Evolutionary conservation across 2,888 invertebrate species (phyloP).

Genomic region (Athetis lepigone): DNA sequence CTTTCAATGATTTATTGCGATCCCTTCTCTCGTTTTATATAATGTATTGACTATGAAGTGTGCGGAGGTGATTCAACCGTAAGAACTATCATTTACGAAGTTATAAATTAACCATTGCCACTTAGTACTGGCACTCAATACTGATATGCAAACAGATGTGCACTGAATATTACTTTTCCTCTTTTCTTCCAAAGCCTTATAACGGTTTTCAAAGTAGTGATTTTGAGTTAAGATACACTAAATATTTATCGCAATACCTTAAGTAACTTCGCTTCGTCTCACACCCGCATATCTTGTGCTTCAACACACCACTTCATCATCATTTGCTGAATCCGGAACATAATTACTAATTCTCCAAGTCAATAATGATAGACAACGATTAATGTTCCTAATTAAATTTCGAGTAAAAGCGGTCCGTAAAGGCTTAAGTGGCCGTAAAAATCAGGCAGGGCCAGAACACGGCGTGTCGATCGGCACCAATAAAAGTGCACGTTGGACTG

Average conservation of each 20-base stretch:
- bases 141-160: too few relatives aligned
- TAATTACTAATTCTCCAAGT: conserved; percentile 58
- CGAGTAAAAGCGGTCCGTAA: conserved; percentile 62
- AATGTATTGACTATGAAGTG: conserved; percentile 71
- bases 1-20: conserved; percentile 81
- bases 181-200: neutral
- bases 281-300: neutral
- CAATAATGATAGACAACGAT: conserved; percentile 64
- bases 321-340: conserved; percentile 48
- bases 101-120: conserved; percentile 40
- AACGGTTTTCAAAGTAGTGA: neutral
- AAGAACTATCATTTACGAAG: conserved; percentile 38
- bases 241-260: neutral
- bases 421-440: conserved; percentile 84
- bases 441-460: conserved; percentile 80
- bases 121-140: conserved; percentile 2
- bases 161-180: too few relatives aligned
- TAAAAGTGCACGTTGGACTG: conserved; percentile 86
- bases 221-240: neutral
- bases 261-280: conserved; percentile 9
- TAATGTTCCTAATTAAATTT: conserved; percentile 62
- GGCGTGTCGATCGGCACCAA: conserved; percentile 89
- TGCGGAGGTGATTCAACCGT: conserved; percentile 70
- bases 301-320: conserved; percentile 34
- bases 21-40: conserved; percentile 81